Percentiles rank a stretch among this genome's conserved stretches.
phyloP scores from a whole-genome alignment of 2,888 invertebrate species.

The Scaptomyza reducta region DNA sequence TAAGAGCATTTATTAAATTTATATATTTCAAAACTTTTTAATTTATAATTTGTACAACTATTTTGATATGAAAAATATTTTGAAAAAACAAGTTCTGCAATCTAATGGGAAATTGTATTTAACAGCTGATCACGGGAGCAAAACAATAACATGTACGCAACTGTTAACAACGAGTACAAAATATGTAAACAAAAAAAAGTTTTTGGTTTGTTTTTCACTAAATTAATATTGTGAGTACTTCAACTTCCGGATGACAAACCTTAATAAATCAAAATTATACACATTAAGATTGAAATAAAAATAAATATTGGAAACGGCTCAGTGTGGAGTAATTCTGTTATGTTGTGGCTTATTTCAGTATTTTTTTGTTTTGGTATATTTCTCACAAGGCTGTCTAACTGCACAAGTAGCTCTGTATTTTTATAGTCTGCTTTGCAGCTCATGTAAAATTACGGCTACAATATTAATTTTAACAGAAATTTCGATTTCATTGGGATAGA shows the following conservation, averaged over 20 bases:
- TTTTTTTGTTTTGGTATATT: constrained; percentile 3
- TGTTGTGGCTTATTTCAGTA: background rate
- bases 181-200: background rate
- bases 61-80: constrained; percentile 1
- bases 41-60: background rate
- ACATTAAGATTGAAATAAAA: background rate
- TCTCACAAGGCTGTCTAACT: constrained; percentile 15
- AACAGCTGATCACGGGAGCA: constrained; percentile 19
- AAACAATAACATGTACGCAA: background rate
- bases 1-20: background rate
- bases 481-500: no score
- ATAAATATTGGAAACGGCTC: background rate
- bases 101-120: constrained; percentile 3
- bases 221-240: background rate
- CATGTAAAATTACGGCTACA: background rate
- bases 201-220: background rate
- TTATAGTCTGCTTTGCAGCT: background rate
- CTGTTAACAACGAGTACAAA: background rate
- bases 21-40: background rate
- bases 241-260: background rate
- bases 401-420: no score
- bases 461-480: no score
- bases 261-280: background rate
- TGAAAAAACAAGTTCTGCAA: background rate
- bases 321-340: constrained; percentile 8